Percentiles rank a stretch among this genome's conserved stretches.
Conservation (phyloP, 2,113 vertebrate genomes). For the Edolisoma coerulescens region DNA sequence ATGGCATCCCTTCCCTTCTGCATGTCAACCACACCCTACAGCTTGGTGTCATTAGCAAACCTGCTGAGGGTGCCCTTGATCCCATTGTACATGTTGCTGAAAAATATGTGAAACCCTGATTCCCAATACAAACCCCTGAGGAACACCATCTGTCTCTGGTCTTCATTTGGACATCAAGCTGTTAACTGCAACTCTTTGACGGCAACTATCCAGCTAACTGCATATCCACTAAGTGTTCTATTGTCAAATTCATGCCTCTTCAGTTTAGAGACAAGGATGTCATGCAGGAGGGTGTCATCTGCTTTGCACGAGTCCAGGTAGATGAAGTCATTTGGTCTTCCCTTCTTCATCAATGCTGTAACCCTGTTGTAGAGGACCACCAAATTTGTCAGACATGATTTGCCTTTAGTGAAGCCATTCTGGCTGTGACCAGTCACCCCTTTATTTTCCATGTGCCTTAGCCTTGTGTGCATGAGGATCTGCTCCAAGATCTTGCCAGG, state of each 20-base stretch:
- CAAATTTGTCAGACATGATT: not conserved
- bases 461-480: not conserved
- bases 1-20: not conserved
- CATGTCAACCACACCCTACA: not conserved
- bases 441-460: not conserved
- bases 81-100: not conserved
- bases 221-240: not conserved
- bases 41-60: not conserved
- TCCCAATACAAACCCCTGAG: not conserved
- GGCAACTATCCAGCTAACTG: not conserved
- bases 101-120: not conserved
- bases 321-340: not conserved
- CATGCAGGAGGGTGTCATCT: not conserved
- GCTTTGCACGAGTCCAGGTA: not conserved
- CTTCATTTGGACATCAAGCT: not conserved
- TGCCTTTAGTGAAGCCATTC: not conserved
- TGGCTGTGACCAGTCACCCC: not conserved
- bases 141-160: not conserved
- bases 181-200: fast-evolving
- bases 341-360: not conserved
- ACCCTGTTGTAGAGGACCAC: not conserved
- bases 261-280: not conserved
- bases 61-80: not conserved
- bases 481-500: not conserved
- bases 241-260: not conserved